These are phyloP conservation scores for Eubucco bourcierii DNA, from an alignment of 2,113 vertebrate genomes.

Conservation along the genomic window DNA sequence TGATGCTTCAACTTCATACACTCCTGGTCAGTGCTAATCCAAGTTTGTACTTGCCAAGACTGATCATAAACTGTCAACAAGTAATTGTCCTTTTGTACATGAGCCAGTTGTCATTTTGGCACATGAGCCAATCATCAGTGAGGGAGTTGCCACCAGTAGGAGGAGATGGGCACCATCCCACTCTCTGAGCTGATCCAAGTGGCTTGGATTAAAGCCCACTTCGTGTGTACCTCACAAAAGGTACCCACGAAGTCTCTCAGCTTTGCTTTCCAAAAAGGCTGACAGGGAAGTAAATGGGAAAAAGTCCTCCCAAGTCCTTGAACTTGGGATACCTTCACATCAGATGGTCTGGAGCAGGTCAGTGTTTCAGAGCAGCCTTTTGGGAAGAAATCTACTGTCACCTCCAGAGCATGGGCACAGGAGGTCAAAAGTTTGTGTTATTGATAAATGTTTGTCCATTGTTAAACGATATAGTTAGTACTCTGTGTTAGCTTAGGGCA, in stretches of 20 bases:
- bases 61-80: neutral
- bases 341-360: neutral
- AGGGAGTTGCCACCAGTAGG: neutral
- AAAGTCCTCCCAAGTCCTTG: slow-evolving; percentile 28
- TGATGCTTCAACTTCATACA: neutral
- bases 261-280: neutral
- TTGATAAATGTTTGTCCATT: too few relatives aligned
- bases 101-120: neutral
- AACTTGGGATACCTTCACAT: slow-evolving; percentile 6
- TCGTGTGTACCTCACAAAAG: neutral
- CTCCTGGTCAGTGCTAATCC: neutral
- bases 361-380: slow-evolving; percentile 8
- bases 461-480: too few relatives aligned
- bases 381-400: neutral
- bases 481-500: too few relatives aligned
- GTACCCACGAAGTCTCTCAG: too few relatives aligned
- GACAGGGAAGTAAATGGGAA: neutral
- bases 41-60: neutral
- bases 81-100: neutral
- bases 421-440: slow-evolving; percentile 10
- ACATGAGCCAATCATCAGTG: neutral
- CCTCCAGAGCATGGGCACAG: neutral
- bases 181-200: neutral
- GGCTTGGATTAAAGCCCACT: neutral
- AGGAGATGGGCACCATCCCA: neutral